Conservation (phyloP, 2,113 vertebrate genomes). For the Dipodomys stephensi region DNA sequence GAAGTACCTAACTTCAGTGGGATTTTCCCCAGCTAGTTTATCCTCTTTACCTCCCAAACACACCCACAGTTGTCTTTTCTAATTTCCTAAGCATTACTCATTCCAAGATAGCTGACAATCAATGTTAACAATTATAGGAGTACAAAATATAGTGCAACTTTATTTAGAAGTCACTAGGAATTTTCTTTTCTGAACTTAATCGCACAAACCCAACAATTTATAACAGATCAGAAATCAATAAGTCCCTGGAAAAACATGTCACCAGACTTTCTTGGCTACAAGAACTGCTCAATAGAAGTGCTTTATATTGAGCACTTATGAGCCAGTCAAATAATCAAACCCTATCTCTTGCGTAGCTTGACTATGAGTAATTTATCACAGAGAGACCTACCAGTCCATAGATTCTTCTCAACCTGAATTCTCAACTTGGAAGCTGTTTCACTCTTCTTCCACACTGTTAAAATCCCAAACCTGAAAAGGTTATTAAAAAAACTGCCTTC, state of each 20-base stretch:
- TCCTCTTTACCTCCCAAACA: not conserved
- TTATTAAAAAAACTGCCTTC: not conserved
- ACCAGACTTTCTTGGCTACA: not conserved
- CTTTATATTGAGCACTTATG: not conserved
- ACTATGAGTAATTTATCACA: not conserved
- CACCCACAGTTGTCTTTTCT: not conserved
- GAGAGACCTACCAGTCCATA: not conserved
- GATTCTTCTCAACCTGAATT: not conserved
- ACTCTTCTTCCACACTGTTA: not conserved
- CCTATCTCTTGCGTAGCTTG: not conserved
- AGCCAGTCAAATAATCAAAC: slow-evolving; percentile 28
- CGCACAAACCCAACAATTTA: not conserved
- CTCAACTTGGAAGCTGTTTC: not conserved
- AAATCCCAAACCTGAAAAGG: not conserved
- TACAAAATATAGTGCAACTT: not conserved
- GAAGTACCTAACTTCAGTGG: no score
- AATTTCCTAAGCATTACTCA: not conserved
- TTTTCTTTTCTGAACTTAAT: slow-evolving; percentile 25
- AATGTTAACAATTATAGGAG: not conserved
- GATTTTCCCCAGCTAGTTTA: not conserved
- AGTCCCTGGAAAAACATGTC: not conserved
- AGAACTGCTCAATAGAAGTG: not conserved
- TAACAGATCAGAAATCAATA: slow-evolving; percentile 19
- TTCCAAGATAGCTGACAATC: not conserved
- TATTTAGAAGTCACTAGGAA: not conserved